Base-by-base conservation (phyloP, 2,113 vertebrate species). In the Mobula hypostoma region DNA sequence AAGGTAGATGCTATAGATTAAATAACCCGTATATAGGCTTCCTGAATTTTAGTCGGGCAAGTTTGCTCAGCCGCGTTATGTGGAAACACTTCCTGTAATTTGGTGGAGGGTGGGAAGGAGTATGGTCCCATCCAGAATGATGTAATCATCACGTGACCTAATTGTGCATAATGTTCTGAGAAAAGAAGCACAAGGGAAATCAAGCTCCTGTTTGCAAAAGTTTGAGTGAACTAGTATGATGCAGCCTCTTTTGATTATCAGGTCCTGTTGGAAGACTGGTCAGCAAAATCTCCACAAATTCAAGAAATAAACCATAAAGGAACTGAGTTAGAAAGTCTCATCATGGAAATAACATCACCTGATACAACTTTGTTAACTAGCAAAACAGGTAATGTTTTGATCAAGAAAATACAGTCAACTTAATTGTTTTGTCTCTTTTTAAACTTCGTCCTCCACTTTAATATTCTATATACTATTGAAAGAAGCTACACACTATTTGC, bases 311-410 rank as follows among this genome's bases (percentile, higher is more conserved):
- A 97, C 94, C 96, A 95, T 95, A 97, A 96, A 56, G 98, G 98
- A 94, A 97, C 97, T 0, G 97, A 99, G 95, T 96, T 99, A 95
- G 99, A 99, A 97, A 97, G 96, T 70, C 96, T 98, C 83, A 98
- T 99, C n/a, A 95, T 99, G 95, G 97, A 97, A 94, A 97, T 99
- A 17, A 99, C 98, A 0, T 97, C 98, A 14, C 97, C 99, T 2
- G 96, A 97, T 94, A 96, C 95, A 66, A 7, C 82, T 29, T 48
- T 70, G 78, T n/a, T 66, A 19, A 66, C 95, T 97, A 98, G 2
- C 74, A 98, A 98, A 97, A 95, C 96, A 94, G 97, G 96, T 96
- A 93, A 93, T 11, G 27, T 74, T 15, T 74, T 19, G 32, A 74
- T 93, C 61, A 66, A 19, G 29, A 66, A 68, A 90, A 19, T 90